phyloP scores from a whole-genome alignment of 1,140 invertebrate species.

The Tetranychus cinnabarinus region DNA sequence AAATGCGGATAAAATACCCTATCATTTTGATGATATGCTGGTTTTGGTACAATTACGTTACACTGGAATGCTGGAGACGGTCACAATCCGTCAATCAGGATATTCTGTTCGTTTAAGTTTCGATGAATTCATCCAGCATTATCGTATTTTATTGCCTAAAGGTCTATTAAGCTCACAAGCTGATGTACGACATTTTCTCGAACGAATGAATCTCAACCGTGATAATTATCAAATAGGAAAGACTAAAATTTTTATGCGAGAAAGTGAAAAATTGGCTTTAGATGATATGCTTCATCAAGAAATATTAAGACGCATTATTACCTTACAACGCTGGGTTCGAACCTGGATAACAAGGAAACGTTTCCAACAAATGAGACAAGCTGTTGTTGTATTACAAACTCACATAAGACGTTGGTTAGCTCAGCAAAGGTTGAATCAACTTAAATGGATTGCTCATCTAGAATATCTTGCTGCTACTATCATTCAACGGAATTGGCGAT shows the following conservation, averaged over 20 bases:
- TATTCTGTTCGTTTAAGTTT: conserved; percentile 80
- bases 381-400: conserved; percentile 40
- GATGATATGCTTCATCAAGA: conserved; percentile 76
- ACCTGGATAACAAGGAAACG: conserved; percentile 46
- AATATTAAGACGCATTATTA: conserved; percentile 72
- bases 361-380: conserved; percentile 44
- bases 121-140: conserved; percentile 78
- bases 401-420: conserved; percentile 38
- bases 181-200: conserved; percentile 54
- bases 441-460: conserved; percentile 3
- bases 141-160: conserved; percentile 67
- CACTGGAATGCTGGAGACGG: conserved; percentile 90
- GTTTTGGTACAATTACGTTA: conserved; percentile 67
- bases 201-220: conserved; percentile 48
- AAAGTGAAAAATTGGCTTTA: conserved; percentile 75
- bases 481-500: conserved; percentile 51
- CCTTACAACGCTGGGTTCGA: conserved; percentile 69
- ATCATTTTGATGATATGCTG: conserved; percentile 75
- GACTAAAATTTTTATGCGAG: conserved; percentile 73
- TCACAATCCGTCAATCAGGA: conserved; percentile 75
- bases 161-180: conserved; percentile 50
- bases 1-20: conserved; percentile 35
- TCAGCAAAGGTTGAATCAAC: conserved; percentile 16
- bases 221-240: conserved; percentile 76
- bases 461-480: conserved; percentile 36